phyloP scores from a whole-genome alignment of 53 echinoderm and acorn worm species.

The Crossaster papposus region DNA sequence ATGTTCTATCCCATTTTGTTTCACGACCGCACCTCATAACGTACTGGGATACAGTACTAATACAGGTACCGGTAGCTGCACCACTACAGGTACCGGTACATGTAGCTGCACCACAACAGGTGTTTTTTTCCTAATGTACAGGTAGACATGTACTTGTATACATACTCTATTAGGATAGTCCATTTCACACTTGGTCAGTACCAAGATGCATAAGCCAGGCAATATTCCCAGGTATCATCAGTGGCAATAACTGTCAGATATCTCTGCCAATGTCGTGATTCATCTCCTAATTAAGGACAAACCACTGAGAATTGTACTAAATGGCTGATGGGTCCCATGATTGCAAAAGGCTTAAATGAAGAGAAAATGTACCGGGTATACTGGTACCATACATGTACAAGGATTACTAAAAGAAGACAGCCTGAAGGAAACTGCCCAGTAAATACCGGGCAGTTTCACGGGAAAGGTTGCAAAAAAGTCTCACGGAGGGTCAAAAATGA shows the following conservation, averaged over 20 bases:
- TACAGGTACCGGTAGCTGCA: neutral
- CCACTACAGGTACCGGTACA: neutral
- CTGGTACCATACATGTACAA: too few relatives aligned
- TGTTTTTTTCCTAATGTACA: neutral
- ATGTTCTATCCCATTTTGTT: too few relatives aligned
- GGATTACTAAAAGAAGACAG: too few relatives aligned
- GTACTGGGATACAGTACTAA: neutral
- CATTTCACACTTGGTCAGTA: neutral
- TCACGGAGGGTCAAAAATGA: too few relatives aligned
- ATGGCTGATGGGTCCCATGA: too few relatives aligned
- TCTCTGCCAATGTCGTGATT: neutral
- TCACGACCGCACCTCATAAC: too few relatives aligned
- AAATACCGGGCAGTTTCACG: too few relatives aligned
- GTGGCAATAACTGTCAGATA: neutral
- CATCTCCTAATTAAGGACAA: neutral
- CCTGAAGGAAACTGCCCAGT: too few relatives aligned
- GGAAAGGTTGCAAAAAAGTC: too few relatives aligned
- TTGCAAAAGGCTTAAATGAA: too few relatives aligned
- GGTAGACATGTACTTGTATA: neutral
- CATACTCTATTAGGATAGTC: neutral
- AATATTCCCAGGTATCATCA: neutral
- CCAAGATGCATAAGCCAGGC: neutral
- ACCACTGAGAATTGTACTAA: neutral
- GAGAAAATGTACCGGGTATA: neutral
- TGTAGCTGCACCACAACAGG: neutral